Conservation (phyloP, 2,888 invertebrate species). For the Abrostola triplasia region DNA sequence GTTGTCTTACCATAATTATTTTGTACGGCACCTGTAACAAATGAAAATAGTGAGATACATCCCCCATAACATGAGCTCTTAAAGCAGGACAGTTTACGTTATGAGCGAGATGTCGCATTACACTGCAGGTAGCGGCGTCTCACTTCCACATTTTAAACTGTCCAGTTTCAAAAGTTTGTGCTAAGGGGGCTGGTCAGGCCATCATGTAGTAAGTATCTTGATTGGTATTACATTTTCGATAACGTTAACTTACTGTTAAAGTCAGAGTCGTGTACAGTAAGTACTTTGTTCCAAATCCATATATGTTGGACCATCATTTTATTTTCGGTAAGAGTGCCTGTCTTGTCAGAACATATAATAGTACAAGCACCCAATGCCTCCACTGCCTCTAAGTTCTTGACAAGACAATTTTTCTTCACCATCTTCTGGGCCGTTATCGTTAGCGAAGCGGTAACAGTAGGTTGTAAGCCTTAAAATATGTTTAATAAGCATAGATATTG, state of each 20-base stretch:
- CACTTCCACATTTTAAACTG: no score
- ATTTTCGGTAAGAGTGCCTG: slow-evolving; percentile 99
- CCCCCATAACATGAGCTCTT: no score
- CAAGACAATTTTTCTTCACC: slow-evolving; percentile 99
- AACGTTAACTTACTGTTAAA: slow-evolving; percentile 61
- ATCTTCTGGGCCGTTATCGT: slow-evolving; percentile 99
- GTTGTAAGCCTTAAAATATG: slow-evolving; percentile 91
- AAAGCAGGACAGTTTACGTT: no score
- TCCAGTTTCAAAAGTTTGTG: no score
- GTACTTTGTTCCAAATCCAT: slow-evolving; percentile 98
- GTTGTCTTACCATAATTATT: slow-evolving; percentile 69
- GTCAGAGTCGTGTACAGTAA: slow-evolving; percentile 92
- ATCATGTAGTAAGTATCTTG: not conserved
- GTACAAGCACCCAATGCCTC: slow-evolving; percentile 99
- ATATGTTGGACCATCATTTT: slow-evolving; percentile 99
- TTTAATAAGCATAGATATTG: not conserved
- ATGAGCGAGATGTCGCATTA: no score
- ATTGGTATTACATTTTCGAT: not conserved
- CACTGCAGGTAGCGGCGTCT: no score
- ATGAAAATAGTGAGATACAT: slow-evolving; percentile 13
- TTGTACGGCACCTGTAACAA: slow-evolving; percentile 66
- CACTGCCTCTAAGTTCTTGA: slow-evolving; percentile 99
- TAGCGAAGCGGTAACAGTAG: slow-evolving; percentile 99
- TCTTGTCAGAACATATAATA: slow-evolving; percentile 99
- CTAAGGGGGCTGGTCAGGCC: not conserved